Percentiles rank a stretch among this genome's conserved stretches.
Conservation (phyloP, 2,797 vertebrate genomes). For the Ficedula albicollis region DNA sequence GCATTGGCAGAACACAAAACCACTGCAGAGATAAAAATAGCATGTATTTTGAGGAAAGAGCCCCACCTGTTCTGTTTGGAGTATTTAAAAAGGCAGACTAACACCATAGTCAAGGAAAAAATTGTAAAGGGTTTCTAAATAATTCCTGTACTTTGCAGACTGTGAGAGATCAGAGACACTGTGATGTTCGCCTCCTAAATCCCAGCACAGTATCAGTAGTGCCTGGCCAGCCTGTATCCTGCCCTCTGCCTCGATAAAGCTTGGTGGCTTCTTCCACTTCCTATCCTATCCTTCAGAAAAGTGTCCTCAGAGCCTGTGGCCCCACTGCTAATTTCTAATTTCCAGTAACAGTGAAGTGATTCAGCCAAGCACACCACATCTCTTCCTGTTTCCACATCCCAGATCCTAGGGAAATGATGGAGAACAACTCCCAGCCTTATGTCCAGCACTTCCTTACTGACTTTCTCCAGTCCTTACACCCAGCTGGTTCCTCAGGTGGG, state of each 20-base stretch:
- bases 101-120: not conserved
- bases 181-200: not conserved
- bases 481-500: not conserved
- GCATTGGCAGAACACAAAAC: not conserved
- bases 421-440: not conserved
- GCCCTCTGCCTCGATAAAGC: not conserved
- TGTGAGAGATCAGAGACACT: not conserved
- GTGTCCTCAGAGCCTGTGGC: not conserved
- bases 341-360: not conserved
- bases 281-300: not conserved
- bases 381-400: not conserved
- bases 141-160: not conserved
- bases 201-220: not conserved
- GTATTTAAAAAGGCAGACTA: not conserved
- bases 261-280: not conserved
- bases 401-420: not conserved
- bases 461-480: not conserved
- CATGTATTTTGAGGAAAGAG: not conserved
- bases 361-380: not conserved
- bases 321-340: not conserved
- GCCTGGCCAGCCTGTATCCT: not conserved
- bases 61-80: not conserved
- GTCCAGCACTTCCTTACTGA: not conserved
- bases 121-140: not conserved
- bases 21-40: not conserved